A percentile compares a stretch with the other conserved stretches of the same genome.
phyloP scores from a whole-genome alignment of 2,113 vertebrate genomes.

The Cyrtonyx montezumae region DNA sequence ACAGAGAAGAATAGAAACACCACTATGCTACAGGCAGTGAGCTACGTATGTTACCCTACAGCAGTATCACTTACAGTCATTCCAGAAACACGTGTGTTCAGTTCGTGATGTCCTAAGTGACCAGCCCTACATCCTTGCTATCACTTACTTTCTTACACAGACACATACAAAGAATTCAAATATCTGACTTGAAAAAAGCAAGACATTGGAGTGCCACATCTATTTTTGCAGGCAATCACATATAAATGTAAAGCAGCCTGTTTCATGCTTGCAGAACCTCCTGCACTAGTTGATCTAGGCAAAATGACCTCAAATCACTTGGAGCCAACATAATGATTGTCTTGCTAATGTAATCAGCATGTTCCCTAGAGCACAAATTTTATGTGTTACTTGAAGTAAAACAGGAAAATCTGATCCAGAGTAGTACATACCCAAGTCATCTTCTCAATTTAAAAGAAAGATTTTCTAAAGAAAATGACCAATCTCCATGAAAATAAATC shows the following conservation, averaged over 20 bases:
- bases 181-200: background rate
- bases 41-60: background rate
- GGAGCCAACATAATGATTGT: background rate
- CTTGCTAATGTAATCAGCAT: background rate
- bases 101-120: background rate
- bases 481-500: background rate
- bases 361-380: background rate
- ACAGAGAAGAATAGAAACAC: background rate
- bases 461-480: background rate
- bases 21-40: background rate
- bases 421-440: background rate
- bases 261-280: background rate
- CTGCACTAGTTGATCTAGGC: background rate
- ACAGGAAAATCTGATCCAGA: background rate
- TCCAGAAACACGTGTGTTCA: background rate
- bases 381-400: background rate
- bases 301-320: constrained; percentile 27
- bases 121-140: fast-evolving
- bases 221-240: background rate
- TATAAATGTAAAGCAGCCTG: background rate
- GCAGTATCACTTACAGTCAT: background rate
- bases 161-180: background rate
- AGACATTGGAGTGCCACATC: background rate
- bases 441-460: background rate
- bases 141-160: fast-evolving